Conservation (phyloP, 2,797 vertebrate species). For the Ctenopoma kingsleyae region DNA sequence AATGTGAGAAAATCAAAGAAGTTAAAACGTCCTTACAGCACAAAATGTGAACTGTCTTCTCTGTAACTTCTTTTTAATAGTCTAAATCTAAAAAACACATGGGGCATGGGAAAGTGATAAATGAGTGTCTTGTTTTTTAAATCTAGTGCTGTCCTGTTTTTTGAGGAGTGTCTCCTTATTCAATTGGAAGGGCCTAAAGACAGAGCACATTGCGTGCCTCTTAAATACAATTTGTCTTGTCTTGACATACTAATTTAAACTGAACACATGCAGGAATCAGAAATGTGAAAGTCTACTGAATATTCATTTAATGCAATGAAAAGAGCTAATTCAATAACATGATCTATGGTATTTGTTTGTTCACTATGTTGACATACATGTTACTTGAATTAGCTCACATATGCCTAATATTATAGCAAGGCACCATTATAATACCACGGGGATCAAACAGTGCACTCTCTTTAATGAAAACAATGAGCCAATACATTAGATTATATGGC, state of each 20-base stretch:
- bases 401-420: slow-evolving; percentile 26
- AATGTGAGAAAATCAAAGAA: too few species aligned
- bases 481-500: slow-evolving; percentile 72
- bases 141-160: too few species aligned
- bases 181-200: too few species aligned
- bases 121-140: neutral
- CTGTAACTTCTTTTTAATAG: too few species aligned
- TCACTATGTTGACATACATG: slow-evolving; percentile 28
- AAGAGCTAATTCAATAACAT: slow-evolving; percentile 22
- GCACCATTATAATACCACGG: slow-evolving; percentile 43
- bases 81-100: too few species aligned
- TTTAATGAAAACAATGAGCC: slow-evolving; percentile 81
- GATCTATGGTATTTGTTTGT: slow-evolving; percentile 21
- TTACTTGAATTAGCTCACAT: slow-evolving; percentile 52
- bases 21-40: too few species aligned
- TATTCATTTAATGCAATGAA: slow-evolving; percentile 32
- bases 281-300: neutral
- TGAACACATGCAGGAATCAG: neutral
- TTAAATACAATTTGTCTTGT: neutral
- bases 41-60: too few species aligned
- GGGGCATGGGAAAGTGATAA: neutral
- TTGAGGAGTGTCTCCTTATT: too few species aligned
- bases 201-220: too few species aligned
- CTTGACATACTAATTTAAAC: neutral
- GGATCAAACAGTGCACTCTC: slow-evolving; percentile 75